Percentiles rank a stretch among this genome's conserved stretches.
phyloP scores from a whole-genome alignment of 2,113 vertebrate genomes.

The Odobenus rosmarus region DNA sequence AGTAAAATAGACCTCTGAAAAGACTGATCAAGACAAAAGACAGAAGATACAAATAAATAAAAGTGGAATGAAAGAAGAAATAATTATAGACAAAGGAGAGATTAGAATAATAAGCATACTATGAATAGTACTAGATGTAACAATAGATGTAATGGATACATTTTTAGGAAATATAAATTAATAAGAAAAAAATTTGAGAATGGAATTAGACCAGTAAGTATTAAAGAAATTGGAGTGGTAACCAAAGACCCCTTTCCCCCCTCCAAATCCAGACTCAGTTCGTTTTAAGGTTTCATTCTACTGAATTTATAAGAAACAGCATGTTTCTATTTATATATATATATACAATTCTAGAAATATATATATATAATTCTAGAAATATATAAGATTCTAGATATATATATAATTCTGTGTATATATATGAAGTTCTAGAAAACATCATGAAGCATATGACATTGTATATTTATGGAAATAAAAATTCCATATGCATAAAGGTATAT shows the following conservation, averaged over 20 bases:
- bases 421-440: not conserved
- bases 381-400: not conserved
- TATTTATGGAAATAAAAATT: constrained; percentile 38
- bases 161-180: constrained; percentile 25
- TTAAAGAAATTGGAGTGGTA: not conserved
- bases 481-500: not conserved
- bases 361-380: not conserved
- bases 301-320: not conserved
- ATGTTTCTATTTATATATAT: not conserved
- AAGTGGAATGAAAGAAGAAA: not conserved
- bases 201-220: not conserved
- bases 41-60: not conserved
- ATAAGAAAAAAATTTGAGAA: constrained; percentile 7
- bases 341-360: not conserved
- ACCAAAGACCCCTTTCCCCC: not conserved
- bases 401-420: not conserved
- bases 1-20: constrained; percentile 27
- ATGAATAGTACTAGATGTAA: not conserved
- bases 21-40: not conserved
- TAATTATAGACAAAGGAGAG: not conserved
- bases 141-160: not conserved
- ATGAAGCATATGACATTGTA: not conserved
- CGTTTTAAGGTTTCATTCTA: not conserved
- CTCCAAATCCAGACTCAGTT: not conserved
- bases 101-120: constrained; percentile 19